Percentiles rank a stretch among this genome's conserved stretches.
These are phyloP conservation scores for Enteromius treurensis DNA, from an alignment of 2,797 vertebrate species.

Conservation along the genomic window DNA sequence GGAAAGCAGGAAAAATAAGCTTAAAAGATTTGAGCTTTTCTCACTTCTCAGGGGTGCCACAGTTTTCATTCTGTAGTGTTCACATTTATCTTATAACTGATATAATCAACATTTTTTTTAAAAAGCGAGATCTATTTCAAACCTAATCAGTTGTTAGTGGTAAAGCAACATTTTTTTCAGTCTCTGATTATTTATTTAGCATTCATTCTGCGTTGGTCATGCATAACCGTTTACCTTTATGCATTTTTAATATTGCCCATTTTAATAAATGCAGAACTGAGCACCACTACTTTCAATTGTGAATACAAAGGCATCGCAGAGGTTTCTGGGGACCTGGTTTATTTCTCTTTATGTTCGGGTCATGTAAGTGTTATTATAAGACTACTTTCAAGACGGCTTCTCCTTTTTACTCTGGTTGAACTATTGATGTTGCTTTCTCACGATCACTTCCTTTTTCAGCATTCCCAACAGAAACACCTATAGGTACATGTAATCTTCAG, in stretches of 20 bases:
- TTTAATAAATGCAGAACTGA: constrained; percentile 1
- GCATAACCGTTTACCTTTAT: neutral
- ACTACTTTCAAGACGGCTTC: neutral
- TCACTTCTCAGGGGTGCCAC: too few relatives aligned
- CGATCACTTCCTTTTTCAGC: neutral
- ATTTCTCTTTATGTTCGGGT: neutral
- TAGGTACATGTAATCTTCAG: too few relatives aligned
- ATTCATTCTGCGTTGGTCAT: too few relatives aligned
- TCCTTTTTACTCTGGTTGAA: neutral
- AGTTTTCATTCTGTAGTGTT: too few relatives aligned
- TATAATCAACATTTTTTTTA: too few relatives aligned
- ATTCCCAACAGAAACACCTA: neutral
- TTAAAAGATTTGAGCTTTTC: too few relatives aligned
- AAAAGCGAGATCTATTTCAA: too few relatives aligned
- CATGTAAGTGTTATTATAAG: neutral
- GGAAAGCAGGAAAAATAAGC: too few relatives aligned
- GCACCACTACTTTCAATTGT: neutral
- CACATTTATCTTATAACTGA: too few relatives aligned
- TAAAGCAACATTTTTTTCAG: neutral
- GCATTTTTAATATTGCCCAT: neutral
- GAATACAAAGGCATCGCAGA: neutral
- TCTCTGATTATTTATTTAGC: neutral
- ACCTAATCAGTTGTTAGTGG: too few relatives aligned
- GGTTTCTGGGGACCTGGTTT: neutral
- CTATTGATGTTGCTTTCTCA: neutral